Percentiles rank a stretch among this genome's conserved stretches.
These are phyloP conservation scores for Microtus montanus DNA, from an alignment of 2,113 vertebrate genomes.

Conservation along the genomic window DNA sequence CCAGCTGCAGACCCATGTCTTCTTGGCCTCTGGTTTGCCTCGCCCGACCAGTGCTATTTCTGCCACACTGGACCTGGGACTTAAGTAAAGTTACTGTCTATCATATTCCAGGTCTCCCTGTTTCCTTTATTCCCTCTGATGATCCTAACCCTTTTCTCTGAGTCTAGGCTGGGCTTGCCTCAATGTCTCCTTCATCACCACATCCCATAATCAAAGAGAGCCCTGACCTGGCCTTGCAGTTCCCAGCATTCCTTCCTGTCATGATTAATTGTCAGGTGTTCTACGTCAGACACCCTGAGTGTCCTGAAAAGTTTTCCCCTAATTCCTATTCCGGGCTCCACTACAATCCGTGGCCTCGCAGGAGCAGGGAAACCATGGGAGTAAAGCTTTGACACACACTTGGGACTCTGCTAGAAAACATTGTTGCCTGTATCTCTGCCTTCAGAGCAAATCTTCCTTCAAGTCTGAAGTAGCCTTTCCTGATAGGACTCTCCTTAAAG, in stretches of 20 bases:
- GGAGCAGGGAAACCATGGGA: rapidly evolving
- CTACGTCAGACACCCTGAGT: not conserved
- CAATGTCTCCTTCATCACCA: not conserved
- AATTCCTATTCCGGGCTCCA: not conserved
- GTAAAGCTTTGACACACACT: no score
- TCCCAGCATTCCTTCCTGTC: not conserved
- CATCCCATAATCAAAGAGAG: not conserved
- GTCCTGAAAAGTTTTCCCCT: rapidly evolving
- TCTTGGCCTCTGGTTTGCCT: not conserved
- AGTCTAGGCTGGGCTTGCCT: not conserved
- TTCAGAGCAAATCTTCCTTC: not conserved
- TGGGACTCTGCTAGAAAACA: not conserved
- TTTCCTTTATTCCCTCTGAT: not conserved
- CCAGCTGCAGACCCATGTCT: not conserved
- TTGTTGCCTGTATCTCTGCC: not conserved
- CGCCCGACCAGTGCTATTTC: not conserved
- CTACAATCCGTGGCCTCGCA: rapidly evolving
- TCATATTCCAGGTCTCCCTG: not conserved
- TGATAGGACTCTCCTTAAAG: not conserved
- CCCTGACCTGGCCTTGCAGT: not conserved
- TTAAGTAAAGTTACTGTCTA: not conserved
- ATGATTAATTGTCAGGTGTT: not conserved
- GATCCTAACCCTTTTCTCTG: not conserved
- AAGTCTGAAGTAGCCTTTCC: not conserved
- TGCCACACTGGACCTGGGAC: not conserved